Percentiles rank a stretch among this genome's conserved stretches.
Conservation (phyloP, 2,888 invertebrate species). For the Drosophila gaucha region DNA sequence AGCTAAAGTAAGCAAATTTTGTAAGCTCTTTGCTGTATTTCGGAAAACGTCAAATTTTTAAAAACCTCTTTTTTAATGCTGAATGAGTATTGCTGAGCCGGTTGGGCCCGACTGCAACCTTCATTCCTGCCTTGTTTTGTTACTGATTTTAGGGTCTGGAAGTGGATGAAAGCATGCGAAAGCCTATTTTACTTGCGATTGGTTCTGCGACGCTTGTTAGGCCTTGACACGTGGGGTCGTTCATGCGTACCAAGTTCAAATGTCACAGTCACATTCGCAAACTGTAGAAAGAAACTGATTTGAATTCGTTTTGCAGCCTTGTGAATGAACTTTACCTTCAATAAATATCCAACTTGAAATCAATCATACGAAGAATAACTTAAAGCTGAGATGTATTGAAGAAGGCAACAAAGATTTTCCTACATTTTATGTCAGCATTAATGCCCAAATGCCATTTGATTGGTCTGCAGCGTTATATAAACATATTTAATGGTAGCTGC, state of each 20-base stretch:
- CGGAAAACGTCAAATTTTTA: not conserved
- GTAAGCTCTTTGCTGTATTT: too few species aligned
- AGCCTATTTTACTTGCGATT: constrained; percentile 18
- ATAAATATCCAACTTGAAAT: constrained; percentile 3
- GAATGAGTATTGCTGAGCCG: not conserved
- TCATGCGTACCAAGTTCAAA: constrained; percentile 56
- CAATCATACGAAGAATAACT: constrained; percentile 2
- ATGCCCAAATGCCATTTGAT: not conserved
- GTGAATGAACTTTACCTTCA: constrained; percentile 11
- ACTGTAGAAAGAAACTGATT: constrained; percentile 23
- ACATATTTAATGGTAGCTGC: not conserved
- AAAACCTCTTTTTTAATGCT: not conserved
- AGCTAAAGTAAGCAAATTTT: too few species aligned
- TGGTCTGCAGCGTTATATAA: not conserved
- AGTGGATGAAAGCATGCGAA: constrained; percentile 25
- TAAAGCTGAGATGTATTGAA: not conserved
- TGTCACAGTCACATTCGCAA: constrained; percentile 18
- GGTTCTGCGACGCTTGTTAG: constrained; percentile 21
- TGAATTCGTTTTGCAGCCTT: constrained; percentile 23
- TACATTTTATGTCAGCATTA: not conserved
- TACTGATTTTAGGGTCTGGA: constrained; percentile 9
- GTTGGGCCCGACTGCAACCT: not conserved
- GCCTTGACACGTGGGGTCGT: constrained; percentile 44
- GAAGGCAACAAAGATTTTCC: not conserved
- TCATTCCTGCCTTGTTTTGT: not conserved